Evolutionary conservation across 2,888 invertebrate species (phyloP).

Genomic region (Busseola fusca): DNA sequence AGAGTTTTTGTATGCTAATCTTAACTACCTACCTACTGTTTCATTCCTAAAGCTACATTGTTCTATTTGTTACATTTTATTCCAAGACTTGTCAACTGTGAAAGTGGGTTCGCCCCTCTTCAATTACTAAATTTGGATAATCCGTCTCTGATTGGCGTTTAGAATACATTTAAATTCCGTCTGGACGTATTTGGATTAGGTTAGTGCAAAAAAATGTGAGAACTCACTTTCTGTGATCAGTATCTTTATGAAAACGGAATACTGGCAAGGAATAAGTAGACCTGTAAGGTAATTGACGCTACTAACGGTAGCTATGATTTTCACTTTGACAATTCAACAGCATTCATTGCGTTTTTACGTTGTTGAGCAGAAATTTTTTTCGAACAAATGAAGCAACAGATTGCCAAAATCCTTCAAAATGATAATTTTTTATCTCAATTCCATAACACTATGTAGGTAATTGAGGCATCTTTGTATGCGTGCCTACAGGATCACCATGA

Average conservation of each 20-base stretch:
- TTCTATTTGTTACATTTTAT: conserved; percentile 40
- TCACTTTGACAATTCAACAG: no score
- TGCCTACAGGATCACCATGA: no score
- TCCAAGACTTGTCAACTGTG: conserved; percentile 46
- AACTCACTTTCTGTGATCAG: not conserved
- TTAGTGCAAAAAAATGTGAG: not conserved
- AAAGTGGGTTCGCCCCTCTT: conserved; percentile 57
- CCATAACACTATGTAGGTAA: no score
- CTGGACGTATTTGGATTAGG: not conserved
- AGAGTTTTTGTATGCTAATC: conserved; percentile 8
- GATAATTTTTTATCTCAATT: no score
- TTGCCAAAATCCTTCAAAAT: no score
- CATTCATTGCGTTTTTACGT: no score
- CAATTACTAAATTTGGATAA: conserved; percentile 50
- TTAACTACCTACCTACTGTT: not conserved
- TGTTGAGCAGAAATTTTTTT: no score
- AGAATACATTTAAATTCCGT: conserved; percentile 22
- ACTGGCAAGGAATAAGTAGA: no score
- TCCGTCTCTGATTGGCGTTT: conserved; percentile 36
- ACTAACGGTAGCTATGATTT: no score
- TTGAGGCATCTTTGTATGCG: no score
- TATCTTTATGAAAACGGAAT: not conserved
- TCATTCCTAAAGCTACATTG: not conserved
- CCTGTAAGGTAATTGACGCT: no score
- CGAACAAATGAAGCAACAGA: no score